Evolutionary conservation across 2,888 invertebrate genomes (phyloP).

Genomic region (Plebejus melissa): DNA sequence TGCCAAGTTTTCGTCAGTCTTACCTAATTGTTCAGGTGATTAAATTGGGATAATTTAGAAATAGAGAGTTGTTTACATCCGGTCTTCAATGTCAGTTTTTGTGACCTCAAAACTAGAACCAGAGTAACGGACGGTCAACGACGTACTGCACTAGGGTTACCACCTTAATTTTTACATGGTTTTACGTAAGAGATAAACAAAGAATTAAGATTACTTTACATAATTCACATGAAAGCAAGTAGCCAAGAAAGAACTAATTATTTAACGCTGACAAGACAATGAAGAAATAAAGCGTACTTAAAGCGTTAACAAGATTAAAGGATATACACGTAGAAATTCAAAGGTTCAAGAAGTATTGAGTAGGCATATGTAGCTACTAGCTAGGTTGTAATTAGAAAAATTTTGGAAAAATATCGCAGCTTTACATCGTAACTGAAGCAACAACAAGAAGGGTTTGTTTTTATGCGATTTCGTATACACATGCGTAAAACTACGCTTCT

Average conservation of each 20-base stretch:
- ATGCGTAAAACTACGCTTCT: no score
- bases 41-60: slow-evolving; percentile 34
- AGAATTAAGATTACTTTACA: not conserved
- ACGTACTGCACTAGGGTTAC: slow-evolving; percentile 28
- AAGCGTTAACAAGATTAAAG: not conserved
- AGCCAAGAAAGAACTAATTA: not conserved
- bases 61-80: slow-evolving; percentile 45
- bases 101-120: slow-evolving; percentile 33
- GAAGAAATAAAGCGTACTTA: no score
- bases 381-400: not conserved
- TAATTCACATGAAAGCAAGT: not conserved
- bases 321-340: not conserved
- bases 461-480: no score
- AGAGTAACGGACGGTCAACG: slow-evolving; percentile 31
- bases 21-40: not conserved
- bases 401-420: not conserved
- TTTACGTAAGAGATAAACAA: not conserved
- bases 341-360: not conserved
- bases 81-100: slow-evolving; percentile 39
- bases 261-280: not conserved
- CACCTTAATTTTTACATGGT: not conserved
- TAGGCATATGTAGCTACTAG: not conserved
- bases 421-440: no score
- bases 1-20: not conserved
- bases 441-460: no score